Conservation (phyloP, 2,797 vertebrate genomes). For the Lophius americanus region DNA sequence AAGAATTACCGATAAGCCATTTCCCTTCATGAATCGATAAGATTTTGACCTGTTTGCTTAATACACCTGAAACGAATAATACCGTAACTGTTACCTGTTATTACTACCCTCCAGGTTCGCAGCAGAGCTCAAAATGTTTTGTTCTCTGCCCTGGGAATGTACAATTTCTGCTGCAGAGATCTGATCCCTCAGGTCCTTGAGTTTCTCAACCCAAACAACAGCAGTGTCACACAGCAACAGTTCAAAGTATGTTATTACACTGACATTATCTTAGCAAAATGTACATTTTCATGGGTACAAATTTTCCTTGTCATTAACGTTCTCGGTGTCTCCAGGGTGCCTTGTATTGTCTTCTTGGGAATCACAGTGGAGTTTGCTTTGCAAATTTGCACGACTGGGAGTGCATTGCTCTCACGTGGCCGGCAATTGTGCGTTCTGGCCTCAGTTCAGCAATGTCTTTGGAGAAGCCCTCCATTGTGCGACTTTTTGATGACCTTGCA, state of each 20-base stretch:
- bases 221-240: slow-evolving; percentile 91
- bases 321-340: slow-evolving; percentile 84
- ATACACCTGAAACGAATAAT: not conserved
- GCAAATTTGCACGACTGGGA: slow-evolving; percentile 98
- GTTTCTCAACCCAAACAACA: slow-evolving; percentile 87
- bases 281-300: not conserved
- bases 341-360: slow-evolving; percentile 97
- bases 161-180: slow-evolving; percentile 97
- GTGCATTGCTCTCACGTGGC: slow-evolving; percentile 94
- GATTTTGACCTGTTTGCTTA: not conserved
- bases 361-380: slow-evolving; percentile 91
- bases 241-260: slow-evolving; percentile 88
- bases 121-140: slow-evolving; percentile 94
- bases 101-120: slow-evolving; percentile 84
- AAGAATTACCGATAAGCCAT: not conserved
- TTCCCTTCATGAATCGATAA: not conserved
- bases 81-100: not conserved
- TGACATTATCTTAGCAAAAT: not conserved
- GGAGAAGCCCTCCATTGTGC: slow-evolving; percentile 96
- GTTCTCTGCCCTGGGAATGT: slow-evolving; percentile 93
- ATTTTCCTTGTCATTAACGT: not conserved
- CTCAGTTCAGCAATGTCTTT: slow-evolving; percentile 96
- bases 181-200: slow-evolving; percentile 92
- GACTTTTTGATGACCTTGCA: slow-evolving; percentile 96
- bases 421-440: slow-evolving; percentile 92